Percentiles rank a stretch among this genome's conserved stretches.
These are phyloP conservation scores for Premnoplex brunnescens DNA, from an alignment of 2,797 vertebrate species.

Conservation along the genomic window DNA sequence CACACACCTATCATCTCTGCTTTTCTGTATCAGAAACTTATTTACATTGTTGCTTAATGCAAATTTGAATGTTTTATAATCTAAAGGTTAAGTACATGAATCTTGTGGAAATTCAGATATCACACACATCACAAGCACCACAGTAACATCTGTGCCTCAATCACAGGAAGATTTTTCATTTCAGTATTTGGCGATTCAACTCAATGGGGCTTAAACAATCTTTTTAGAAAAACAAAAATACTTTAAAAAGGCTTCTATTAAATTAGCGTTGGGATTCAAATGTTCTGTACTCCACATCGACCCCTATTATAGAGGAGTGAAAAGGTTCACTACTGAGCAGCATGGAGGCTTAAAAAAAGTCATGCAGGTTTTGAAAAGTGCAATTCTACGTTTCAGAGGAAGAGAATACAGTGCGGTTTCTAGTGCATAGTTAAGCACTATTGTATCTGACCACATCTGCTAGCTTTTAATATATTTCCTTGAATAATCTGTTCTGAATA, in stretches of 20 bases:
- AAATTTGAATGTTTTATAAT: constrained; percentile 51
- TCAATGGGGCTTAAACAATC: constrained; percentile 43
- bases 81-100: constrained; percentile 53
- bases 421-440: constrained; percentile 49
- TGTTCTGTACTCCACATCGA: not conserved
- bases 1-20: not conserved
- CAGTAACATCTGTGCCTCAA: constrained; percentile 44
- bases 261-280: constrained; percentile 46
- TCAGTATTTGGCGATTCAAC: constrained; percentile 40
- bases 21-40: constrained; percentile 45
- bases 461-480: constrained; percentile 69
- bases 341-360: constrained; percentile 21
- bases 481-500: constrained; percentile 71
- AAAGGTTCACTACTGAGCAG: constrained; percentile 33
- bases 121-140: not conserved
- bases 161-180: constrained; percentile 54
- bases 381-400: constrained; percentile 29
- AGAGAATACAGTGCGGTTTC: constrained; percentile 35
- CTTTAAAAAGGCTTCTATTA: constrained; percentile 61
- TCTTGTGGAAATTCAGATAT: constrained; percentile 52
- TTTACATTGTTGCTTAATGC: constrained; percentile 44
- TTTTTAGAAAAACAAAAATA: constrained; percentile 30
- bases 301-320: not conserved
- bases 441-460: constrained; percentile 60
- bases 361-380: constrained; percentile 48